These are phyloP conservation scores for Drosophila diplacantha DNA, from an alignment of 2,888 invertebrate species.

Conservation along the genomic window DNA sequence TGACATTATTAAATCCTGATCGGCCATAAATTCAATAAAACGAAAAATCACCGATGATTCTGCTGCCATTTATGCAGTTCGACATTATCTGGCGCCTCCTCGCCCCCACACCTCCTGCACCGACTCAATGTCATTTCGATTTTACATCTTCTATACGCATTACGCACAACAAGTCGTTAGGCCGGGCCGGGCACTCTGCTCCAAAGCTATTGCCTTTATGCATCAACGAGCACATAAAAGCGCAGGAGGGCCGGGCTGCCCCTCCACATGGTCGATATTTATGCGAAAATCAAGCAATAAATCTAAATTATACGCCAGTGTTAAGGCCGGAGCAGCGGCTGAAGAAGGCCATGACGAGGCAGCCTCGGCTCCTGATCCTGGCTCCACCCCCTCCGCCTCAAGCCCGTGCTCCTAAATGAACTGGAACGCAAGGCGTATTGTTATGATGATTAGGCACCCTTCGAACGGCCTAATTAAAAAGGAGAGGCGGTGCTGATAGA, in stretches of 20 bases:
- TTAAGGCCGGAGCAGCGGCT: conserved; percentile 43
- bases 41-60: conserved; percentile 40
- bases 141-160: conserved; percentile 50
- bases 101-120: conserved; percentile 6
- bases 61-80: conserved; percentile 40
- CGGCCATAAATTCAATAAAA: conserved; percentile 42
- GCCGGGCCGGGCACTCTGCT: conserved; percentile 55
- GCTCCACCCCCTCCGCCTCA: neutral
- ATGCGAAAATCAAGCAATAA: conserved; percentile 66
- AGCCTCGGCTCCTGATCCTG: conserved; percentile 41
- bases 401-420: neutral
- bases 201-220: conserved; percentile 57
- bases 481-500: conserved; percentile 55
- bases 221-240: conserved; percentile 59
- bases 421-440: conserved; percentile 38
- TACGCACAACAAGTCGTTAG: conserved; percentile 60
- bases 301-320: conserved; percentile 68
- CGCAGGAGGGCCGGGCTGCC: conserved; percentile 35
- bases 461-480: conserved; percentile 59
- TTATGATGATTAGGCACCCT: conserved; percentile 63
- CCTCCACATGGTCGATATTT: conserved; percentile 63
- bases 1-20: conserved; percentile 30
- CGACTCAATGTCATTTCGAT: conserved; percentile 48
- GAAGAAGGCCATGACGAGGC: conserved; percentile 35
- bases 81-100: conserved; percentile 46